Base-by-base conservation (phyloP, 2,888 invertebrate species). In the Slavum lentiscoides region DNA sequence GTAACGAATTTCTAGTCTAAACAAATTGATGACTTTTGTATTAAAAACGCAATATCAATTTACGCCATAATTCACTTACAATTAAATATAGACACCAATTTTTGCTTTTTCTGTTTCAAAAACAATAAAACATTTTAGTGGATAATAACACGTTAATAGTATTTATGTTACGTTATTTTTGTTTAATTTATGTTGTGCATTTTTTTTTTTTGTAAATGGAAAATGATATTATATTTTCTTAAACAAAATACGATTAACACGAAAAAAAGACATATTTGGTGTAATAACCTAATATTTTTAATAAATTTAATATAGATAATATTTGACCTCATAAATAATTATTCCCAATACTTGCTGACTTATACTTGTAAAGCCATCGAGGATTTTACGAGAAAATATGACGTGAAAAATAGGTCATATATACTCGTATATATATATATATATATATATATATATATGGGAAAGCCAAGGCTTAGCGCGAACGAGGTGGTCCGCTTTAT, bases 251-350 rank as follows among this genome's bases (percentile, higher is more conserved):
- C 13, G 15, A 49, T 49, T 9, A 49, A 49, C 0, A 15, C 6
- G 43, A 43, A 13, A n/a, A 66, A 43, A 13, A 43, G n/a, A 17
- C 66, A 11, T 11, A 39, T 66, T 17, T n/a, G 19, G 9, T 17
- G 39, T n/a, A n/a, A 17, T 21, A 13, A 11, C 19, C 2, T 15
- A 17, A 53, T n/a, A n/a, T n/a, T n/a, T 55, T 39, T 39, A 39
- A 39, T 39, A 39, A 17, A 55, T 19, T 17, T 55, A 19, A n/a
- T 55, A 55, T 19, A 17, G 19, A 55, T 55, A 55, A 17, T 55
- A n/a, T 43, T 23, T 23, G 6, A 61, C 61, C 61, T 23, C 23
- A 49, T 73, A 62, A 73, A 73, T 73, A 73, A 73, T 73, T 73
- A 62, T 73, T 61, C 13, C 23, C 61, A 23, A 61, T 73, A 43